phyloP scores from a whole-genome alignment of 2,797 vertebrate genomes.

The Lerista edwardsae region DNA sequence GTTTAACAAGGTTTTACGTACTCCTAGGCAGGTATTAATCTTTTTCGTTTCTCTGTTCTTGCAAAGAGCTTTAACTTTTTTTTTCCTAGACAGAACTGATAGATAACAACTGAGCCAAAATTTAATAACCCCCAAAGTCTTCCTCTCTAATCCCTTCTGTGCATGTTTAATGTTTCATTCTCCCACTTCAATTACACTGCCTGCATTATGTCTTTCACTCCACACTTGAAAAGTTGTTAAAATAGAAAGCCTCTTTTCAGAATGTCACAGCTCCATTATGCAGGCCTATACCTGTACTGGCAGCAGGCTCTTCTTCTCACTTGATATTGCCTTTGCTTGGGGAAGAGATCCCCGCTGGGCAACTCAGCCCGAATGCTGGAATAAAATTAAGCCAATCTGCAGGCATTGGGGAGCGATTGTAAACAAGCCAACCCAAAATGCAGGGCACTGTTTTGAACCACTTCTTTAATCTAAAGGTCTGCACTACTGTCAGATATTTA shows the following conservation, averaged over 20 bases:
- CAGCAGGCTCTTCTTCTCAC: conserved; percentile 92
- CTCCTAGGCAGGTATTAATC: conserved; percentile 72
- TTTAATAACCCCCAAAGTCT: conserved; percentile 73
- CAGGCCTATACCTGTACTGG: conserved; percentile 94
- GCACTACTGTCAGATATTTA: neutral
- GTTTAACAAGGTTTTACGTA: conserved; percentile 65
- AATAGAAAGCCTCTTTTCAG: conserved; percentile 82
- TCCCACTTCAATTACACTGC: conserved; percentile 82
- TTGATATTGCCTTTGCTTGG: conserved; percentile 93
- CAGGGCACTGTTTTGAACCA: neutral
- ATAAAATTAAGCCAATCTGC: conserved; percentile 79
- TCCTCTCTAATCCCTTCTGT: conserved; percentile 75
- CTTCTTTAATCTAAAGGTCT: neutral
- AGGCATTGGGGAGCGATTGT: conserved; percentile 71
- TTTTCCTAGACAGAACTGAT: conserved; percentile 57
- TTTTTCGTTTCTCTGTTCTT: conserved; percentile 49
- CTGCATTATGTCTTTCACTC: conserved; percentile 82
- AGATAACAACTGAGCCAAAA: conserved; percentile 70
- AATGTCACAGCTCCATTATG: conserved; percentile 83
- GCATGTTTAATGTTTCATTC: conserved; percentile 78
- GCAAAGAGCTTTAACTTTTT: conserved; percentile 54
- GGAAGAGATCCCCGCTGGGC: conserved; percentile 80
- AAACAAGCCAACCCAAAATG: conserved; percentile 48
- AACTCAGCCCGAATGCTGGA: conserved; percentile 75
- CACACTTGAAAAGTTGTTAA: conserved; percentile 88